phyloP scores from a whole-genome alignment of 2,113 vertebrate genomes.

The Collichthys lucidus region DNA sequence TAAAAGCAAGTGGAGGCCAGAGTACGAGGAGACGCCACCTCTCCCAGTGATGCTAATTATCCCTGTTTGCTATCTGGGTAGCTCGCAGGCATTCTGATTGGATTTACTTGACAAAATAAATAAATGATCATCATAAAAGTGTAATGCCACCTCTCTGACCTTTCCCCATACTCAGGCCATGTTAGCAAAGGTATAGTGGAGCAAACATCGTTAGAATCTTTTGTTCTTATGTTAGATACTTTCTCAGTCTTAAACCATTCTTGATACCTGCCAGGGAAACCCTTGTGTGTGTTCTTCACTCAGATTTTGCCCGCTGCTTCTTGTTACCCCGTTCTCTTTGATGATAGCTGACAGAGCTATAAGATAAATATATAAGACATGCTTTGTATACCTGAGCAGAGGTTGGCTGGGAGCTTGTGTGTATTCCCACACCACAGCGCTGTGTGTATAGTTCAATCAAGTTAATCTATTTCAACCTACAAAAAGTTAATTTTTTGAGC shows the following conservation, averaged over 20 bases:
- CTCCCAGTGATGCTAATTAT: slow-evolving; percentile 87
- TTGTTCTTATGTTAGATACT: slow-evolving; percentile 62
- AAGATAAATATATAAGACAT: slow-evolving; percentile 15
- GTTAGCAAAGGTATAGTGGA: slow-evolving; percentile 63
- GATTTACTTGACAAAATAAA: slow-evolving; percentile 86
- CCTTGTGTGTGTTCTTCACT: slow-evolving; percentile 51
- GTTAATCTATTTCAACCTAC: background rate
- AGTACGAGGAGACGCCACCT: slow-evolving; percentile 79
- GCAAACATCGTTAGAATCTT: slow-evolving; percentile 60
- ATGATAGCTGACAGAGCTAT: slow-evolving; percentile 18
- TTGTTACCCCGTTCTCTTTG: slow-evolving; percentile 43
- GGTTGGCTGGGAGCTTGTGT: background rate
- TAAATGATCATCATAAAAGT: slow-evolving; percentile 86
- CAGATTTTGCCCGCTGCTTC: slow-evolving; percentile 10
- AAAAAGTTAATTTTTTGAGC: background rate
- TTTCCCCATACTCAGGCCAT: slow-evolving; percentile 61
- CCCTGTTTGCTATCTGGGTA: slow-evolving; percentile 77
- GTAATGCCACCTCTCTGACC: slow-evolving; percentile 82
- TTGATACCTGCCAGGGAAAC: slow-evolving; percentile 66
- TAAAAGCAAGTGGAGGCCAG: slow-evolving; percentile 76
- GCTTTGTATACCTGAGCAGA: slow-evolving; percentile 1
- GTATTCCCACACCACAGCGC: background rate
- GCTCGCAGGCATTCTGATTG: slow-evolving; percentile 82
- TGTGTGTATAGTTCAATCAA: background rate
- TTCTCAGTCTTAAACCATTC: slow-evolving; percentile 58